Conservation (phyloP, 1,140 invertebrate genomes). For the Cotesia typhae region DNA sequence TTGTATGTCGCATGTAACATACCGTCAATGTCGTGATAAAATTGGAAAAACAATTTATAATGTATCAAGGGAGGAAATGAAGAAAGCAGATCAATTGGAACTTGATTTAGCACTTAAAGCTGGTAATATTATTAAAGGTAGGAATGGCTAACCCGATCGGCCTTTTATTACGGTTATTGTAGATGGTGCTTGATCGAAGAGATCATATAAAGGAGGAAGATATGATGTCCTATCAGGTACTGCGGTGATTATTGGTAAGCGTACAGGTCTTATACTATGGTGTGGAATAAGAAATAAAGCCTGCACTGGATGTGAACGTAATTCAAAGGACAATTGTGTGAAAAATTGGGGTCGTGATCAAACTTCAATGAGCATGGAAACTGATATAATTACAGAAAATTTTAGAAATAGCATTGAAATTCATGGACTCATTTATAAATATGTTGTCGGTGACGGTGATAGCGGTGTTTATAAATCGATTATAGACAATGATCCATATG, state of each 20-base stretch:
- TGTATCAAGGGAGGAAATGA: constrained; percentile 27
- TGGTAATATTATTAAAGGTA: constrained; percentile 33
- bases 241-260: constrained; percentile 50
- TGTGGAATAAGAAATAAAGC: constrained; percentile 50
- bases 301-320: constrained; percentile 49
- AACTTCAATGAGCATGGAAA: constrained; percentile 58
- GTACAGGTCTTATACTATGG: constrained; percentile 48
- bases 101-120: constrained; percentile 27
- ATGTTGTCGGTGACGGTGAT: constrained; percentile 54
- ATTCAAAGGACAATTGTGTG: constrained; percentile 45
- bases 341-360: constrained; percentile 48
- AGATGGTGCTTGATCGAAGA: constrained; percentile 50
- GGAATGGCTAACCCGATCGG: too few species aligned
- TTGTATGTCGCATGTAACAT: constrained; percentile 31
- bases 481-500: constrained; percentile 37
- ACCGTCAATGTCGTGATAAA: constrained; percentile 9
- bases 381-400: constrained; percentile 55
- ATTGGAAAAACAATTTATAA: not conserved
- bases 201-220: constrained; percentile 46
- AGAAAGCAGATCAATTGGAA: constrained; percentile 22
- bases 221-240: constrained; percentile 50
- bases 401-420: constrained; percentile 47
- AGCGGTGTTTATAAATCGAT: constrained; percentile 45
- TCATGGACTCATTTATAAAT: constrained; percentile 49
- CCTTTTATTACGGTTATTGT: constrained; percentile 1